Conservation (phyloP, 2,888 invertebrate genomes). For the Cataglyphis livida region DNA sequence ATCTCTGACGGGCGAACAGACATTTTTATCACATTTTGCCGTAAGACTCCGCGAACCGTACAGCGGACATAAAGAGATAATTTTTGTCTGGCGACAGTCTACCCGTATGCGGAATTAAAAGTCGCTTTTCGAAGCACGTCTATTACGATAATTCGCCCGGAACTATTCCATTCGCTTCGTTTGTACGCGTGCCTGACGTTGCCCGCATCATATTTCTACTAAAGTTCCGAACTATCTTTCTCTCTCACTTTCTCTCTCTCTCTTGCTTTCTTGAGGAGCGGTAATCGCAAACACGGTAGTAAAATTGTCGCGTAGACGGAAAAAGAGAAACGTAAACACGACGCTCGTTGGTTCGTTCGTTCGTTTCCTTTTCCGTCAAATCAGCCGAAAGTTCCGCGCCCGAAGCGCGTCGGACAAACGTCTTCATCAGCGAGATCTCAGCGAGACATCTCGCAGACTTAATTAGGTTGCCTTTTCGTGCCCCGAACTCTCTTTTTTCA, state of each 20-base stretch:
- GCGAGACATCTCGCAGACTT: constrained; percentile 73
- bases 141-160: constrained; percentile 62
- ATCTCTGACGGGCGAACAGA: constrained; percentile 39
- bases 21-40: constrained; percentile 48
- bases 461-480: constrained; percentile 69
- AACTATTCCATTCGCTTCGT: constrained; percentile 61
- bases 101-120: constrained; percentile 50
- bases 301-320: constrained; percentile 59
- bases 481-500: constrained; percentile 46
- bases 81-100: constrained; percentile 19
- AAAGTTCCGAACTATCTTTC: constrained; percentile 60
- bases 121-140: constrained; percentile 40
- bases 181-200: constrained; percentile 51
- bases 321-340: constrained; percentile 42
- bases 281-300: constrained; percentile 56
- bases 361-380: constrained; percentile 48
- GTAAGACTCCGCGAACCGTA: constrained; percentile 42
- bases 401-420: constrained; percentile 69
- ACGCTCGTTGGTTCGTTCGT: constrained; percentile 17
- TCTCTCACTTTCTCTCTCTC: constrained; percentile 14
- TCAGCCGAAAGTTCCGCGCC: constrained; percentile 64
- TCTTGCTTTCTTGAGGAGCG: constrained; percentile 1
- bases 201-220: constrained; percentile 66
- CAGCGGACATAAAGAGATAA: constrained; percentile 33
- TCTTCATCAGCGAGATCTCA: constrained; percentile 74